These are phyloP conservation scores for Salvelinus fontinalis DNA, from an alignment of 2,113 vertebrate species.

Conservation along the genomic window DNA sequence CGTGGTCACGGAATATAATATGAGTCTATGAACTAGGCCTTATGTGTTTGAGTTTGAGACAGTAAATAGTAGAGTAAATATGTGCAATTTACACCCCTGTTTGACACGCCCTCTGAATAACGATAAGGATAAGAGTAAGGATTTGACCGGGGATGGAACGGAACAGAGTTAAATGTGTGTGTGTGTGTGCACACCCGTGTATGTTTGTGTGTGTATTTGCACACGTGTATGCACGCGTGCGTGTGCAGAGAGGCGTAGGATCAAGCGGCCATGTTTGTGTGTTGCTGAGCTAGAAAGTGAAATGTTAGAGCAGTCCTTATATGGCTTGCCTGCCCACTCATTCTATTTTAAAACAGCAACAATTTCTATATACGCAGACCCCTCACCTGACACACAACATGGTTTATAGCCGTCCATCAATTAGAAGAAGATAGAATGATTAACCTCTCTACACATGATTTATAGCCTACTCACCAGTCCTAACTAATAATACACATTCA, in stretches of 20 bases:
- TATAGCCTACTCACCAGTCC: background rate
- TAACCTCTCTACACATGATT: background rate
- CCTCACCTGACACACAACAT: conserved; percentile 5
- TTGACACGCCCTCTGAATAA: background rate
- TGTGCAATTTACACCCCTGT: background rate
- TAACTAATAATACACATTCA: too few species aligned
- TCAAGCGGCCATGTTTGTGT: conserved; percentile 7
- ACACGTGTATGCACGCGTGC: background rate
- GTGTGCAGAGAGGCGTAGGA: background rate
- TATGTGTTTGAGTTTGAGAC: background rate
- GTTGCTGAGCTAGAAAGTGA: conserved; percentile 32
- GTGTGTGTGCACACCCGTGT: background rate
- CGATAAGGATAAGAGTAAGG: background rate
- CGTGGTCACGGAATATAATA: too few species aligned
- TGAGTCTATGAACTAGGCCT: background rate
- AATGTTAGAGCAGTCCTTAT: conserved; percentile 33
- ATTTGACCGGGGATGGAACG: background rate
- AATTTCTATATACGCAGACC: conserved; percentile 25
- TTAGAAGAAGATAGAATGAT: background rate
- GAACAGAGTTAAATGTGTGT: background rate
- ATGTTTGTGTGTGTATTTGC: background rate
- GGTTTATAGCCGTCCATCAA: background rate
- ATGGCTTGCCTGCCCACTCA: conserved; percentile 38
- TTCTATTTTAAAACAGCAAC: conserved; percentile 59
- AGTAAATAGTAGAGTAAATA: background rate